Conservation (phyloP, 2,888 invertebrate species). For the Eilema sororculum region DNA sequence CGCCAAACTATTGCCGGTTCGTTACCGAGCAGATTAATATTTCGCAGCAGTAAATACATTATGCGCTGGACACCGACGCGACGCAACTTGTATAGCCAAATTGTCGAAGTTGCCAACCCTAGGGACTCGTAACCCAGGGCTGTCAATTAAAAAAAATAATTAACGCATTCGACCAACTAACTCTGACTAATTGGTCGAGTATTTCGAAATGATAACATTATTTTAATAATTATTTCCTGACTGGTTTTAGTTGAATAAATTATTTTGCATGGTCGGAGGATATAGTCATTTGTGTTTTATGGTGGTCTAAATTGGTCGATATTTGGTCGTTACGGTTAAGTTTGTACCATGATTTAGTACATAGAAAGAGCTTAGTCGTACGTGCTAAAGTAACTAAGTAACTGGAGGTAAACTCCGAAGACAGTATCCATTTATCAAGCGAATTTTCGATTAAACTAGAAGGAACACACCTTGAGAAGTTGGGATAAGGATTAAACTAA, state of each 20-base stretch:
- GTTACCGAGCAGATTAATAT: conserved; percentile 83
- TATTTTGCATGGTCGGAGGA: background rate
- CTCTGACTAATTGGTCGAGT: conserved; percentile 40
- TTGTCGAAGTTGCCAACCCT: conserved; percentile 82
- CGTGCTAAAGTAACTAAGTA: conserved; percentile 26
- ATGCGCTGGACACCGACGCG: conserved; percentile 76
- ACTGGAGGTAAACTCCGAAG: conserved; percentile 18
- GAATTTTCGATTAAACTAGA: conserved; percentile 23
- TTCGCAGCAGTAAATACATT: conserved; percentile 84
- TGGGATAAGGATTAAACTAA: conserved; percentile 23
- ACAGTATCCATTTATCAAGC: conserved; percentile 25
- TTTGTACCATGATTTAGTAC: conserved; percentile 19
- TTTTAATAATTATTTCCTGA: conserved; percentile 34
- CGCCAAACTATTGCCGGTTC: conserved; percentile 76
- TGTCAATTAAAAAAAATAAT: conserved; percentile 55
- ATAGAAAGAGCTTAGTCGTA: conserved; percentile 17
- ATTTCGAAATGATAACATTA: conserved; percentile 37
- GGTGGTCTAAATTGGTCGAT: background rate
- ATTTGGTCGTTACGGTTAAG: conserved; percentile 3
- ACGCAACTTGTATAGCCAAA: conserved; percentile 76
- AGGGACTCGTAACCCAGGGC: conserved; percentile 64
- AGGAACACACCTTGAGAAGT: conserved; percentile 19
- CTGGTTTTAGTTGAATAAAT: conserved; percentile 15
- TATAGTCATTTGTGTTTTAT: conserved; percentile 2
- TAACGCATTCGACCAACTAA: conserved; percentile 48